phyloP scores from a whole-genome alignment of 2,797 vertebrate species.

The Lagodon rhomboides region DNA sequence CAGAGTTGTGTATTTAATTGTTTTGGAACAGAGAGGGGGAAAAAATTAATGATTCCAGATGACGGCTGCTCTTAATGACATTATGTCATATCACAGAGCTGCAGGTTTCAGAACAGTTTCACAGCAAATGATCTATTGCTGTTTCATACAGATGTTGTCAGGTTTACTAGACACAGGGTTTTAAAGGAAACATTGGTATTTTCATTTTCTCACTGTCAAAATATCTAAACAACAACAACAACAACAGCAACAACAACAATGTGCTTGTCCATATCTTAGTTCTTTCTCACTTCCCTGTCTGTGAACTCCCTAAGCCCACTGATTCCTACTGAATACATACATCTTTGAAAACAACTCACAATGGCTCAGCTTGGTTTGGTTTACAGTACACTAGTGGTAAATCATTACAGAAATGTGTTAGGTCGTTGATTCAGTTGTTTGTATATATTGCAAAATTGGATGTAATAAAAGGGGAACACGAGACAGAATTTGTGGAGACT shows the following conservation, averaged over 20 bases:
- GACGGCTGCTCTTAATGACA: slow-evolving; percentile 30
- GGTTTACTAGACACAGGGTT: background rate
- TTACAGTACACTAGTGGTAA: background rate
- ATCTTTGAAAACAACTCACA: too few relatives aligned
- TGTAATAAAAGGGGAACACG: background rate
- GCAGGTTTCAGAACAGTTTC: background rate
- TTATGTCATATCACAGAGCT: slow-evolving; percentile 49
- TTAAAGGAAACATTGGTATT: background rate
- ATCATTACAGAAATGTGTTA: background rate
- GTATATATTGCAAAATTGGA: background rate
- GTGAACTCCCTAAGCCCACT: too few relatives aligned
- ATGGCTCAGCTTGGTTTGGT: background rate
- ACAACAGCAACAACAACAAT: background rate
- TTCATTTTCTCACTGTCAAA: background rate
- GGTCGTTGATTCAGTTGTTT: background rate
- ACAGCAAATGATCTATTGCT: background rate
- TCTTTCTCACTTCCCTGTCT: too few relatives aligned
- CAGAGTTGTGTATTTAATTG: slow-evolving; percentile 56
- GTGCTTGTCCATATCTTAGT: background rate
- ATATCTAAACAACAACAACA: background rate
- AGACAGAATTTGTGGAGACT: background rate
- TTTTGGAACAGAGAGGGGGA: slow-evolving; percentile 33
- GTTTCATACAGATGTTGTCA: background rate
- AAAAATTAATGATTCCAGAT: slow-evolving; percentile 31
- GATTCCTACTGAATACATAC: too few relatives aligned